These are phyloP conservation scores for Piscicola geometra DNA, from an alignment of 2,888 invertebrate species.

Conservation along the genomic window DNA sequence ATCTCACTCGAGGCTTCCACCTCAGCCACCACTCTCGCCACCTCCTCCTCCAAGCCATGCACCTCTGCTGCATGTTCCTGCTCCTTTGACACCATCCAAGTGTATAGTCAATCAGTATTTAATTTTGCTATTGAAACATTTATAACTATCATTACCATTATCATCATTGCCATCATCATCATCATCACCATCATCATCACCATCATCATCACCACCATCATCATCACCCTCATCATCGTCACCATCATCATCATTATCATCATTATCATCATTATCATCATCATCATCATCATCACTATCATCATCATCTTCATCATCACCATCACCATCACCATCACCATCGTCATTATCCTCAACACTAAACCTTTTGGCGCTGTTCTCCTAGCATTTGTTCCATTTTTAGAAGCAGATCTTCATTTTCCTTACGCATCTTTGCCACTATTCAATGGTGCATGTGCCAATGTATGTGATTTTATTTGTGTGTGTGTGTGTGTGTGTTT, in stretches of 20 bases:
- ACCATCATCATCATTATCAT: neutral
- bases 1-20: neutral
- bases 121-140: neutral
- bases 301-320: slow-evolving; percentile 4
- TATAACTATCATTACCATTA: neutral
- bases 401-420: neutral
- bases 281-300: neutral
- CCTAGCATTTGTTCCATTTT: neutral
- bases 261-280: no score
- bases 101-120: no score
- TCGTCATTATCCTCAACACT: neutral
- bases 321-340: neutral
- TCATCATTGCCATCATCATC: neutral
- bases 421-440: neutral
- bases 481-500: slow-evolving; percentile 20
- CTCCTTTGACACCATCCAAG: no score
- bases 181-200: neutral
- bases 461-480: slow-evolving; percentile 32
- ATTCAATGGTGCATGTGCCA: slow-evolving; percentile 14
- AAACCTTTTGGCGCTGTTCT: neutral
- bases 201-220: neutral
- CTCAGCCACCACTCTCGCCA: neutral
- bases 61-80: neutral
- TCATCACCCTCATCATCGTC: neutral
- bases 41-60: neutral